Base-by-base conservation (phyloP, 1,140 invertebrate genomes). In the Drosophila ohnishii region DNA sequence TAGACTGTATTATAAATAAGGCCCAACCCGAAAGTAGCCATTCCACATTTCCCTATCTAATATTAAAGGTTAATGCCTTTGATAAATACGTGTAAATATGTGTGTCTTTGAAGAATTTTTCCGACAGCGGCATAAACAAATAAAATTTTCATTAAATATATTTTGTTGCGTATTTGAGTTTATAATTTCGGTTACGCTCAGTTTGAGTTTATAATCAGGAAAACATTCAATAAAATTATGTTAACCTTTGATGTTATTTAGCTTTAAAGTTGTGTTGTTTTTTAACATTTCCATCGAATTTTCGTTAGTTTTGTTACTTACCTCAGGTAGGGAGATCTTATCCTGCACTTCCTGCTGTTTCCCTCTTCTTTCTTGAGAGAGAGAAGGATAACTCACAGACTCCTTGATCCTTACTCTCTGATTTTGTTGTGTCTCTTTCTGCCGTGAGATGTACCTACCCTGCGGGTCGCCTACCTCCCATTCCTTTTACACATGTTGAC, bases 401-500 rank as follows among this genome's bases (percentile, higher is more conserved):
- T 62, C 28, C 28, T 60, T 55, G 19, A 25, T 59, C 60, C 44
- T 64, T 51, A 19, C 9, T 3, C 42, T 47, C 39, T n/a, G 28
- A 51, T 56, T 25, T 66, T 22, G n/a, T 16, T 61, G 56, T 64
- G 71, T 35, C 45, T 64, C 67, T 66, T 47, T 53, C 53, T 69
- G 44, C 59, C 53, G 11, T 37, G 42, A 35, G 34, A 67, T 58
- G 65, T 84, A 77, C 76, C 79, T 78, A 87, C 65, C 56, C 66
- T 61, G 59, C 58, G 37, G 63, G 50, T 48, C 48, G 22, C 28
- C 19, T 32, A 64, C 39, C 30, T 75, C 64, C 47, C 62, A 75
- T 69, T 53, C 56, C 50, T 50, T 53, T 57, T 86, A 77, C 55
- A 59, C 59, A 79, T 74, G 57, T 79, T 87, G 77, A 78, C 57